phyloP scores from a whole-genome alignment of 1,140 invertebrate species.

The Lysiphlebus fabarum region DNA sequence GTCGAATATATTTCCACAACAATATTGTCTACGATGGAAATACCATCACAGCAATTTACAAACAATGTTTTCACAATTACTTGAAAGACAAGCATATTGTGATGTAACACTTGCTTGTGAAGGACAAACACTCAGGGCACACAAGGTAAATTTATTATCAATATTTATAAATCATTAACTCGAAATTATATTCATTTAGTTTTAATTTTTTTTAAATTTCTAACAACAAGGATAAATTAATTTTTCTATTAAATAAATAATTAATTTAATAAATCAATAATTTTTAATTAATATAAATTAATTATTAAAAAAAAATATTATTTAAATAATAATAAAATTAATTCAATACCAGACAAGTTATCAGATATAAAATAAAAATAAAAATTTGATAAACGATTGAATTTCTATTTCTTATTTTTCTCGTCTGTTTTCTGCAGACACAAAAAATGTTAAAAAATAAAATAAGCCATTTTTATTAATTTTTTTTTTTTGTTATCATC shows the following conservation, averaged over 20 bases:
- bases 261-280: no score
- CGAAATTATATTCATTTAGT: constrained; percentile 13
- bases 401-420: constrained; percentile 52
- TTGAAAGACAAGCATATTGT: constrained; percentile 84
- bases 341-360: no score
- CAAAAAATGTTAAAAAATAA: constrained; percentile 11
- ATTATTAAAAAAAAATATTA: no score
- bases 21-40: constrained; percentile 88
- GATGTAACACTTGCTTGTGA: constrained; percentile 88
- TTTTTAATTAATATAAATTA: no score
- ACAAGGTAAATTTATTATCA: constrained; percentile 66
- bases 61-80: constrained; percentile 84
- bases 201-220: background rate
- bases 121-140: constrained; percentile 81
- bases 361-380: no score
- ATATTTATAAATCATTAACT: constrained; percentile 5
- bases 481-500: constrained; percentile 15
- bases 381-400: constrained; percentile 54
- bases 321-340: no score
- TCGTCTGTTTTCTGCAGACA: constrained; percentile 27
- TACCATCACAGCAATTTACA: constrained; percentile 87
- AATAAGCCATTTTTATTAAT: constrained; percentile 34
- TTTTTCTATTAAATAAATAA: no score
- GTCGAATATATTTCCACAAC: constrained; percentile 71
- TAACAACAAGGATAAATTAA: no score